Evolutionary conservation across 2,113 vertebrate species (phyloP).

Genomic region (Ammodytes marinus): DNA sequence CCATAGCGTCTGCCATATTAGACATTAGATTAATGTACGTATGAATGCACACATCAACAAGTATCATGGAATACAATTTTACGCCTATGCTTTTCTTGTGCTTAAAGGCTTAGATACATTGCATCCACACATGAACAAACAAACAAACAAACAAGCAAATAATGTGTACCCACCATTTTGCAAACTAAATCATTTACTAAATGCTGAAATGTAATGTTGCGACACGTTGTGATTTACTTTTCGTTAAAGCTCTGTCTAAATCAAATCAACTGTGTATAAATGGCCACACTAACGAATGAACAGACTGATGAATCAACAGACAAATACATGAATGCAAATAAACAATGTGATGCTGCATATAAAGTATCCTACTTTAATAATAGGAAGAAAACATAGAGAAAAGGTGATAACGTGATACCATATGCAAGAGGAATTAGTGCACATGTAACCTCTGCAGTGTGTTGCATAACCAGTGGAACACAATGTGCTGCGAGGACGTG

Average conservation of each 20-base stretch:
- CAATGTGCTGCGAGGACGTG: conserved; percentile 16
- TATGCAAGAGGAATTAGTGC: neutral
- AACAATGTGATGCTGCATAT: neutral
- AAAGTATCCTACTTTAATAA: neutral
- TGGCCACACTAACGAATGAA: neutral
- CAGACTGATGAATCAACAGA: neutral
- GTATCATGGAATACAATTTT: neutral
- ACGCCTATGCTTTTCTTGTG: neutral
- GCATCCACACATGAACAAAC: neutral
- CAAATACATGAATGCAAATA: neutral
- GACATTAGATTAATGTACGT: no score
- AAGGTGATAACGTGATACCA: neutral
- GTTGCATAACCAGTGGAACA: conserved; percentile 31
- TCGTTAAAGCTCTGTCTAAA: conserved; percentile 19
- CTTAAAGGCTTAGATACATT: neutral
- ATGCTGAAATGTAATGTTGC: conserved; percentile 13
- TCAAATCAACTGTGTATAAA: conserved; percentile 28
- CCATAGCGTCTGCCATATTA: no score
- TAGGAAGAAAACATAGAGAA: neutral
- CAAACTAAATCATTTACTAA: conserved; percentile 12
- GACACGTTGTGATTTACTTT: neutral
- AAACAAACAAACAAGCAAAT: neutral
- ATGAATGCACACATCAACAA: neutral
- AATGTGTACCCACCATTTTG: neutral
- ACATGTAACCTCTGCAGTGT: conserved; percentile 26